Evolutionary conservation across 1,140 invertebrate species (phyloP).

Genomic region (Heliconius melpomene): DNA sequence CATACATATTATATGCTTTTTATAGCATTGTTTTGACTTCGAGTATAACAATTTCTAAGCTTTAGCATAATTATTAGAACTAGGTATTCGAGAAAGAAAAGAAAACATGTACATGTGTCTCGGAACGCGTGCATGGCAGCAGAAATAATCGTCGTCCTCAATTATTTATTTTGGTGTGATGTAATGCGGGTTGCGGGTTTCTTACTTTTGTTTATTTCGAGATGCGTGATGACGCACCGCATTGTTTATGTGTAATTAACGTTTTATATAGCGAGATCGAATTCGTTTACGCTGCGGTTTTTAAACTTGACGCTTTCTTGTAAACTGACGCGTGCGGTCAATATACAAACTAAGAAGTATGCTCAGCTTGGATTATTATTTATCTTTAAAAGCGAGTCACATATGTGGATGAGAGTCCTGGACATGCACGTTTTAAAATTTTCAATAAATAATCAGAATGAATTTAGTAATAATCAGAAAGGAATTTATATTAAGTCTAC

Average conservation of each 20-base stretch:
- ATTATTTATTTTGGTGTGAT: slow-evolving; percentile 25
- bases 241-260: slow-evolving; percentile 33
- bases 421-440: too few relatives aligned
- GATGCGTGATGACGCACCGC: slow-evolving; percentile 24
- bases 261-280: slow-evolving; percentile 17
- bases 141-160: slow-evolving; percentile 1
- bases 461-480: too few relatives aligned
- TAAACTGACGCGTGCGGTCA: background rate
- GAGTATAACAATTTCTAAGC: too few relatives aligned
- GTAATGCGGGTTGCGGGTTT: slow-evolving; percentile 5
- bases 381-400: too few relatives aligned
- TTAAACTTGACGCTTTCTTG: slow-evolving; percentile 17
- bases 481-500: too few relatives aligned
- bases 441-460: too few relatives aligned
- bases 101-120: background rate
- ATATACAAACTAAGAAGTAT: too few relatives aligned
- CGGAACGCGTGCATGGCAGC: background rate
- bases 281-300: background rate
- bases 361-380: too few relatives aligned
- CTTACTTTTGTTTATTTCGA: slow-evolving; percentile 23
- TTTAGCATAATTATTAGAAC: background rate
- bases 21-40: too few relatives aligned
- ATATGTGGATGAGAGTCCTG: too few relatives aligned
- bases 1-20: too few relatives aligned
- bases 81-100: background rate